These are phyloP conservation scores for Meta bourneti DNA, from an alignment of 2,888 invertebrate species.

Conservation along the genomic window DNA sequence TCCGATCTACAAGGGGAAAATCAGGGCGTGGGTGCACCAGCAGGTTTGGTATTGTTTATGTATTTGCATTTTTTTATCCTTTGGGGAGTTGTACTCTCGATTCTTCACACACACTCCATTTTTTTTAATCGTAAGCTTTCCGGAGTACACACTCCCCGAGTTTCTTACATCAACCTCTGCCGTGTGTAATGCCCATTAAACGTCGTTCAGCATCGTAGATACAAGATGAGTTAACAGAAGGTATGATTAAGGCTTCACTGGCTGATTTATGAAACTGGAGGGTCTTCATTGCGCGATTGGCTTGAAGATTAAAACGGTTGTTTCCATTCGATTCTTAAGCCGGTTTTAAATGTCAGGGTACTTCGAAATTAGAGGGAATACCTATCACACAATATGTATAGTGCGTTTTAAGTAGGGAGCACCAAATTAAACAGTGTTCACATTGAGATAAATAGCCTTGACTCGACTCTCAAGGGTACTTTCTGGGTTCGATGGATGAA, in stretches of 20 bases:
- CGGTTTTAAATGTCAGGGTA: no score
- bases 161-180: neutral
- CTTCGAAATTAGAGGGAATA: no score
- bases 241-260: conserved; percentile 23
- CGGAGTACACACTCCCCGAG: neutral
- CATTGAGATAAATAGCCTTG: no score
- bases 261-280: conserved; percentile 15
- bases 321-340: no score
- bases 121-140: neutral
- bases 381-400: no score
- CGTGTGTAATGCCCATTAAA: neutral
- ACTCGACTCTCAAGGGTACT: no score
- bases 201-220: neutral
- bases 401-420: no score
- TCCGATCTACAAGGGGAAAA: conserved; percentile 3
- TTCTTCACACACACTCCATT: conserved; percentile 4
- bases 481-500: no score
- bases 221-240: neutral
- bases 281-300: neutral
- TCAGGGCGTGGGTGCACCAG: conserved; percentile 20
- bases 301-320: no score
- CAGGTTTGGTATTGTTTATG: neutral
- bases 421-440: no score
- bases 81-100: conserved; percentile 10
- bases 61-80: neutral